Evolutionary conservation across 2,797 vertebrate species (phyloP).

Genomic region (Graptemys geographica): DNA sequence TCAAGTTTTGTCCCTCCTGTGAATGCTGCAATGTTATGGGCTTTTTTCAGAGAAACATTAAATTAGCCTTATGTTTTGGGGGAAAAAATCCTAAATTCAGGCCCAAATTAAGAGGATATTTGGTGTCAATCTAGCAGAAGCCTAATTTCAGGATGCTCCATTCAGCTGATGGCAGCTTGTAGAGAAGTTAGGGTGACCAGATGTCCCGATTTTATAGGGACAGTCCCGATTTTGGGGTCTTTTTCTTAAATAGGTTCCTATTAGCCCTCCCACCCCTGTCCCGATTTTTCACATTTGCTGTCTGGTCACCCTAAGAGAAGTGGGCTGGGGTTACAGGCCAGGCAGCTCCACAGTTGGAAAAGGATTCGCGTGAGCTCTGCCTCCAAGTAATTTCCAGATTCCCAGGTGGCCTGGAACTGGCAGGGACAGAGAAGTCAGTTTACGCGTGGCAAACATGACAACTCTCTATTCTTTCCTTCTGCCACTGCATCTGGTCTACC

Average conservation of each 20-base stretch:
- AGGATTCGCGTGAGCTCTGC: fast-evolving
- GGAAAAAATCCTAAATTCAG: neutral
- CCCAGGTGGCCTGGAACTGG: neutral
- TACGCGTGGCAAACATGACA: fast-evolving
- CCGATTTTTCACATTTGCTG: no score
- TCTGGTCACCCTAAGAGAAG: neutral
- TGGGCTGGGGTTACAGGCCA: fast-evolving
- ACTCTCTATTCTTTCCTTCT: neutral
- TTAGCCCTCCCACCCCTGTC: no score
- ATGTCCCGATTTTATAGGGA: no score
- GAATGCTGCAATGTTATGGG: neutral
- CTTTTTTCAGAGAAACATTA: neutral
- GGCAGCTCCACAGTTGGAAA: neutral
- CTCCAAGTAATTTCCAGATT: fast-evolving
- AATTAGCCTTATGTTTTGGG: constrained; percentile 14
- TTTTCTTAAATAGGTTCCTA: no score
- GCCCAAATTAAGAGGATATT: neutral
- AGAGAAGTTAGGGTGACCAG: neutral
- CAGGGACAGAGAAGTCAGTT: neutral
- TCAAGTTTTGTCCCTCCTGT: fast-evolving
- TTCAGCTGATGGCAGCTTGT: neutral
- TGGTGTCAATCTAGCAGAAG: neutral
- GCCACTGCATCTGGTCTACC: neutral
- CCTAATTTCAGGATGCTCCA: neutral
- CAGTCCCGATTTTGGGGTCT: no score